These are phyloP conservation scores for Pipra filicauda DNA, from an alignment of 2,113 vertebrate species.

Conservation along the genomic window DNA sequence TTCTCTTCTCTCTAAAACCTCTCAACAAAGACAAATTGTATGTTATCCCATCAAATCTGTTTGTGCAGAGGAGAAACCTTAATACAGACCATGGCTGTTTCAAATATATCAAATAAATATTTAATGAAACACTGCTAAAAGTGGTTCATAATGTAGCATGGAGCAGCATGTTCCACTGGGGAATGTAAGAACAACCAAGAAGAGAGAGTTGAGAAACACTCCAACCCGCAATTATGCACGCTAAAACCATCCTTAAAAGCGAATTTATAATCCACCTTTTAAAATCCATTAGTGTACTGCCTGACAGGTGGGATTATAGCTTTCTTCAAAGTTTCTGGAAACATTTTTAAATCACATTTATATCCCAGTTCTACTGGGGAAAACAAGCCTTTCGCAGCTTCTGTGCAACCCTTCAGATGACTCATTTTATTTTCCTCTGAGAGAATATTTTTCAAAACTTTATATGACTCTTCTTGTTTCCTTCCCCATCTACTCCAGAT, in stretches of 20 bases:
- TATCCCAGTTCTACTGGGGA: conserved; percentile 54
- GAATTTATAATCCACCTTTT: conserved; percentile 45
- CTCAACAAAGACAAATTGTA: background rate
- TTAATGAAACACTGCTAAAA: conserved; percentile 61
- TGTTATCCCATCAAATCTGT: background rate
- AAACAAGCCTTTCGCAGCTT: conserved; percentile 50
- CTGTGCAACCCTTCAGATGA: background rate
- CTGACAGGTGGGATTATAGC: conserved; percentile 56
- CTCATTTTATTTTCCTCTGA: conserved; percentile 19
- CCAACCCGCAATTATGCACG: conserved; percentile 11
- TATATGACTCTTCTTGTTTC: background rate
- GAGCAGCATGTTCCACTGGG: background rate
- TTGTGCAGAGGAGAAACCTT: conserved; percentile 10
- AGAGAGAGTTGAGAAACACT: conserved; percentile 11
- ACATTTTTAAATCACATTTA: conserved; percentile 42
- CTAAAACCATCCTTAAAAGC: conserved; percentile 59
- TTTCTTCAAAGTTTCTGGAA: conserved; percentile 55
- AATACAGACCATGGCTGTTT: background rate
- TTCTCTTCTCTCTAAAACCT: background rate
- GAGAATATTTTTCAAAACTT: background rate
- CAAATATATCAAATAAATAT: conserved; percentile 58
- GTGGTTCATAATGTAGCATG: conserved; percentile 23
- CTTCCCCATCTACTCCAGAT: background rate
- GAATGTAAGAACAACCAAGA: background rate
- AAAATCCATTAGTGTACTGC: conserved; percentile 35